A percentile compares a stretch with the other conserved stretches of the same genome.
Evolutionary conservation across 2,113 vertebrate genomes (phyloP).

Genomic region (Lophochroa leadbeateri): DNA sequence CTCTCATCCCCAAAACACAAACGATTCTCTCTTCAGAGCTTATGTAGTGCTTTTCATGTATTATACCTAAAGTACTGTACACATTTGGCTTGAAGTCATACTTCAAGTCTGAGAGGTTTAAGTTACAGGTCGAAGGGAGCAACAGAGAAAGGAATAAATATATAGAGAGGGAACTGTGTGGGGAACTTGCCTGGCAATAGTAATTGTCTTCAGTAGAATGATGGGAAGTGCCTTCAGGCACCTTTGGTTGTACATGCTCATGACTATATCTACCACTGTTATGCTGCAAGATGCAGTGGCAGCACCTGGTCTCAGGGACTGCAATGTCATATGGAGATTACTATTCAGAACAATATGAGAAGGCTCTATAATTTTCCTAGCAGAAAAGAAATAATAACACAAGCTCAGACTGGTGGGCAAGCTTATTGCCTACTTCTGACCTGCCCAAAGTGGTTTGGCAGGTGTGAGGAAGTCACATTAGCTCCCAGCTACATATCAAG

Average conservation of each 20-base stretch:
- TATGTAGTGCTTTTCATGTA: not conserved
- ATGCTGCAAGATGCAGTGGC: not conserved
- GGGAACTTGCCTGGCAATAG: not conserved
- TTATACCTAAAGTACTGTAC: not conserved
- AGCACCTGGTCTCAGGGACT: not conserved
- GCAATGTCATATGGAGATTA: not conserved
- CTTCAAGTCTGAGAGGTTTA: not conserved
- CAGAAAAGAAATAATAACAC: not conserved
- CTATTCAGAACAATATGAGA: not conserved
- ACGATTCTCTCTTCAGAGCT: not conserved
- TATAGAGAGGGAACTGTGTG: not conserved
- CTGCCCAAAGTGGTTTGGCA: conserved; percentile 22
- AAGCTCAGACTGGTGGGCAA: not conserved
- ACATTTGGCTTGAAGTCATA: not conserved
- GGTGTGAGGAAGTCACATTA: conserved; percentile 1
- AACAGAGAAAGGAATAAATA: not conserved
- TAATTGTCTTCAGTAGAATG: not conserved
- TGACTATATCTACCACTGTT: not conserved
- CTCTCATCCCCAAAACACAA: not conserved
- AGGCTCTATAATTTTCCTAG: not conserved
- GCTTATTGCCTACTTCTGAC: conserved; percentile 46
- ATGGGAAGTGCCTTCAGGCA: not conserved
- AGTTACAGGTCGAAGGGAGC: not conserved
- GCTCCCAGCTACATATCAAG: conserved; percentile 41
- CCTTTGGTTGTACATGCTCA: not conserved